phyloP scores from a whole-genome alignment of 2,113 vertebrate genomes.

The Enhydra lutris region DNA sequence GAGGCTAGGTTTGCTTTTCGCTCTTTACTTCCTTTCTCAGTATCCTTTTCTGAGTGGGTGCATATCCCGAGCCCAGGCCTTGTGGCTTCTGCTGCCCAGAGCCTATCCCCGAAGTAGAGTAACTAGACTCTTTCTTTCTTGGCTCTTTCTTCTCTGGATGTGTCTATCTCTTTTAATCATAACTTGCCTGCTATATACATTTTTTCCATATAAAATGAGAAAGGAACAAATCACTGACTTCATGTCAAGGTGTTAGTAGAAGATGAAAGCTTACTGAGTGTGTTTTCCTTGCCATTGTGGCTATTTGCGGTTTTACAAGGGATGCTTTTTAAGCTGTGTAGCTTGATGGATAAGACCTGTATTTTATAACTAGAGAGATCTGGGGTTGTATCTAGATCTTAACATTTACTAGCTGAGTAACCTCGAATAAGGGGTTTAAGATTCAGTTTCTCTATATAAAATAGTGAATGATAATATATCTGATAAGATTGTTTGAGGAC shows the following conservation, averaged over 20 bases:
- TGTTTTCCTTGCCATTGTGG: not conserved
- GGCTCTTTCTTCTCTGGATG: not conserved
- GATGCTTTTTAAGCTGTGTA: not conserved
- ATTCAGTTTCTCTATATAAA: not conserved
- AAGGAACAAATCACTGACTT: not conserved
- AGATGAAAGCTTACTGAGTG: not conserved
- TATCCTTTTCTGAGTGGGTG: not conserved
- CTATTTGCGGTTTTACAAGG: not conserved
- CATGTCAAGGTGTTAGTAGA: not conserved
- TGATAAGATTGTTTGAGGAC: not conserved
- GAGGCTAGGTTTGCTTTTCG: not conserved
- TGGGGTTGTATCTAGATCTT: not conserved
- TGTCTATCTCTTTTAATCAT: not conserved
- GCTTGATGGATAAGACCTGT: not conserved
- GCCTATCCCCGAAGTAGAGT: not conserved
- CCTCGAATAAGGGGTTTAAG: slow-evolving; percentile 35
- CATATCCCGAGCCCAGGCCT: not conserved
- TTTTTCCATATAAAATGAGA: not conserved
- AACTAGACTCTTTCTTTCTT: not conserved
- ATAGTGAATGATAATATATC: not conserved
- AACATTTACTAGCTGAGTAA: not conserved
- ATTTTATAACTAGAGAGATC: not conserved
- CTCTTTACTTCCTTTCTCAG: not conserved
- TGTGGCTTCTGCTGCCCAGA: not conserved
- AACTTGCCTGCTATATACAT: not conserved